phyloP scores from a whole-genome alignment of 2,113 vertebrate species.

The Scomber japonicus region DNA sequence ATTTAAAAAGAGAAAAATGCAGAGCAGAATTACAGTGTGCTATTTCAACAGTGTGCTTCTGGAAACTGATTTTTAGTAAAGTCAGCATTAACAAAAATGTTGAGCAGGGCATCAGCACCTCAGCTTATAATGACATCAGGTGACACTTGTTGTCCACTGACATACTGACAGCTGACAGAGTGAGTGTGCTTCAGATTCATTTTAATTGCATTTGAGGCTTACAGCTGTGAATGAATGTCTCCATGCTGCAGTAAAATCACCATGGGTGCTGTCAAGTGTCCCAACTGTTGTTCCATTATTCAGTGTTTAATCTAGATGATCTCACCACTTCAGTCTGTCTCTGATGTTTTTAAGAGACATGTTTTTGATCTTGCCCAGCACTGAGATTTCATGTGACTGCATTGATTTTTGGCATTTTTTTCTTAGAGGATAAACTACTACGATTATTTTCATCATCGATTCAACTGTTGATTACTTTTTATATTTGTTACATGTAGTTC shows the following conservation, averaged over 20 bases:
- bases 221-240: conserved; percentile 4
- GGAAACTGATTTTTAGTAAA: background rate
- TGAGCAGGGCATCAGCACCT: background rate
- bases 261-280: background rate
- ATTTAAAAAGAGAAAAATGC: background rate
- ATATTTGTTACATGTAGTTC: too few species aligned
- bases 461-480: too few species aligned
- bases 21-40: background rate
- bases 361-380: too few species aligned
- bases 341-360: background rate
- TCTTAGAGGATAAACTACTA: too few species aligned
- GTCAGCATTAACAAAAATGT: background rate
- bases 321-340: background rate
- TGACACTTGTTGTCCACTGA: conserved; percentile 1
- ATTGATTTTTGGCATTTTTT: too few species aligned
- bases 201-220: background rate
- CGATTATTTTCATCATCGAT: too few species aligned
- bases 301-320: background rate
- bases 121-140: background rate
- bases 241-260: background rate
- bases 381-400: too few species aligned
- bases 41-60: background rate
- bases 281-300: background rate
- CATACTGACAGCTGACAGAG: conserved; percentile 1
- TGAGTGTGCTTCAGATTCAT: background rate